phyloP scores from a whole-genome alignment of 53 echinoderm and acorn worm species.

The Glandiceps talaboti region DNA sequence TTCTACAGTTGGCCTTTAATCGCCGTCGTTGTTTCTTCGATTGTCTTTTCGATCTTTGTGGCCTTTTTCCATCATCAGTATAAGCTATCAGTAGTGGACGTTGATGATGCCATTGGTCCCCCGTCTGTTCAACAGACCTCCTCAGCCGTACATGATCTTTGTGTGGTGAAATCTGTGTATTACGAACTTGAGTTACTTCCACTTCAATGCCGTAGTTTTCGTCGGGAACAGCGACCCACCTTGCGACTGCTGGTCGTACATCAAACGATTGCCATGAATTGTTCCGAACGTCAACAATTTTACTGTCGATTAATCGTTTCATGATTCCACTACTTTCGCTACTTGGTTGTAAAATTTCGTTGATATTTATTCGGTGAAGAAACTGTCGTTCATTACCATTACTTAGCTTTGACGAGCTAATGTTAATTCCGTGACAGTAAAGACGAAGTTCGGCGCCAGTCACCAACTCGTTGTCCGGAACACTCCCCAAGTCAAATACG shows the following conservation, averaged over 20 bases:
- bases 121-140: slow-evolving; percentile 23
- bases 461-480: slow-evolving; percentile 60
- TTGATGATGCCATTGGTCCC: slow-evolving; percentile 62
- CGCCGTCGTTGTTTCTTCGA: slow-evolving; percentile 33
- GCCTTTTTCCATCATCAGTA: slow-evolving; percentile 85
- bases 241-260: slow-evolving; percentile 69
- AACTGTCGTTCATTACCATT: slow-evolving; percentile 9
- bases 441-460: slow-evolving; percentile 75
- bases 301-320: slow-evolving; percentile 88
- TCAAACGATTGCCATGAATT: slow-evolving; percentile 85
- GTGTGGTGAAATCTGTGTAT: slow-evolving; percentile 48
- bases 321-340: slow-evolving; percentile 70
- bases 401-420: slow-evolving; percentile 14
- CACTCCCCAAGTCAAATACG: slow-evolving; percentile 10
- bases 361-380: slow-evolving; percentile 81
- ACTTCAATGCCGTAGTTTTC: slow-evolving; percentile 80
- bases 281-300: slow-evolving; percentile 70
- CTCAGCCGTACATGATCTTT: slow-evolving; percentile 12
- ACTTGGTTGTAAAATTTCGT: slow-evolving; percentile 87
- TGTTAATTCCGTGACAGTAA: slow-evolving; percentile 45
- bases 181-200: slow-evolving; percentile 52
- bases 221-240: slow-evolving; percentile 51
- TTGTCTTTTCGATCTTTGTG: slow-evolving; percentile 35
- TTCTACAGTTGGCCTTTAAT: slow-evolving; percentile 61
- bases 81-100: slow-evolving; percentile 69